Base-by-base conservation (phyloP, 2,888 invertebrate genomes). In the Saturnia pavonia region DNA sequence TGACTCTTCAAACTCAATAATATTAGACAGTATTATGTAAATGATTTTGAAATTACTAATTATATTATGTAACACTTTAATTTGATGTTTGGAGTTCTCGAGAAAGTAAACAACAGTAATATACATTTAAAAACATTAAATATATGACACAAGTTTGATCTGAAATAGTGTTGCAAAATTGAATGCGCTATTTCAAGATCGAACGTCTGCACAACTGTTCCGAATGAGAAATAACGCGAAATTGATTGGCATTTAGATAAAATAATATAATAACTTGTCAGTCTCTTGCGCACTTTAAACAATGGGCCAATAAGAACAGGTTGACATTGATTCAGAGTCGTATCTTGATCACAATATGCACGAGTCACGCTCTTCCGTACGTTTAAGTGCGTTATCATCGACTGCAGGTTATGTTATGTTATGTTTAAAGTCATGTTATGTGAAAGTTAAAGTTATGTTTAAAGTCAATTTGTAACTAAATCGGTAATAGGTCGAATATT, bases 311-410 rank as follows among this genome's bases (percentile, higher is more conserved):
- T 75, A 81, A 74, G 76, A 81, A 80, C 84, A 85, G 78, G 85
- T 86, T 85, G 84, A 85, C 84, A 85, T 83, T 85, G 85, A 82
- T 79, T 78, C 78, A 74, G 76, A 70, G 72, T 43, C 72, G 70
- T 75, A 76, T 79, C 74, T 78, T 76, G 78, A 80, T 79, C 80
- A 80, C 76, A 75, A 78, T 76, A 74, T 54, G 74, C 74, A 76
- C 82, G 84, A 85, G 70, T 84, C 84, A 84, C 72, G 34, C 63
- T 65, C 34, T 72, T 71, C 45, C 45, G 71, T 54, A 42, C 16
- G 66, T 42, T 66, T 40, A 40, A 54, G 63, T 40, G 63, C 51
- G 45, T 68, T 67, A 34, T 68, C 70, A 69, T n/a, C n/a, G n/a
- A 66, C 54, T 69, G 43, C 66, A 65, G 65, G 63, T 71, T 67